Evolutionary conservation across 2,888 invertebrate species (phyloP), one percentile per base, ranked within the genome.

Genomic region (Dryobota labecula): DNA sequence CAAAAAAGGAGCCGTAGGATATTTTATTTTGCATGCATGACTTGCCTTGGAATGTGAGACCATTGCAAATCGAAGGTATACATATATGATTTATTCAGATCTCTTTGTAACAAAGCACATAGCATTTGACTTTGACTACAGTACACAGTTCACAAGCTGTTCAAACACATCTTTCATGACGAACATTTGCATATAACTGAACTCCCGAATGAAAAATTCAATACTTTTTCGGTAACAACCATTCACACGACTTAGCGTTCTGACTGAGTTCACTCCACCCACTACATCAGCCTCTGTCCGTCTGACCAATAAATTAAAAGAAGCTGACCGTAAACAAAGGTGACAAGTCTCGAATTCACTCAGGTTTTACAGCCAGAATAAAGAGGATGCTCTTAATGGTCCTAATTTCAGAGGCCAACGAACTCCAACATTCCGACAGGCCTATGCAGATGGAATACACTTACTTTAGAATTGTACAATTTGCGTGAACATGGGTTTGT

Each of bases 401-500:
- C 30, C 20, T 70, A 87, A 92, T 92, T 90, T 88, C 71, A 65
- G 73, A 85, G 92, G 86, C 85, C 89, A 79, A 87, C 82, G 90
- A 88, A 88, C 89, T 78, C 58, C 0, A 20, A 73, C 65, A 72
- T 79, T 73, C 70, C 61, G n/a, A 56, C 57, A 69, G 64, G 62
- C 73, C 80, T 85, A 84, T 83, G 84, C 73, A 83, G 66, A 69
- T 78, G 65, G 82, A 82, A 83, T 80, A 82, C 78, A 70, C 65
- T 80, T 77, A 82, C 70, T 56, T 54, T 30, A 68, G 69, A 36
- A 64, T 43, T 33, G 60, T 51, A n/a, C 70, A 80, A 77, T 77
- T 82, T 74, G 72, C 41, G 66, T 65, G 60, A 79, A 66, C 78
- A 78, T 57, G 65, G 51, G 33, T 73, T 65, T 41, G 54, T 63